phyloP scores from a whole-genome alignment of 1,140 invertebrate genomes.

The Pseudoatta argentina region DNA sequence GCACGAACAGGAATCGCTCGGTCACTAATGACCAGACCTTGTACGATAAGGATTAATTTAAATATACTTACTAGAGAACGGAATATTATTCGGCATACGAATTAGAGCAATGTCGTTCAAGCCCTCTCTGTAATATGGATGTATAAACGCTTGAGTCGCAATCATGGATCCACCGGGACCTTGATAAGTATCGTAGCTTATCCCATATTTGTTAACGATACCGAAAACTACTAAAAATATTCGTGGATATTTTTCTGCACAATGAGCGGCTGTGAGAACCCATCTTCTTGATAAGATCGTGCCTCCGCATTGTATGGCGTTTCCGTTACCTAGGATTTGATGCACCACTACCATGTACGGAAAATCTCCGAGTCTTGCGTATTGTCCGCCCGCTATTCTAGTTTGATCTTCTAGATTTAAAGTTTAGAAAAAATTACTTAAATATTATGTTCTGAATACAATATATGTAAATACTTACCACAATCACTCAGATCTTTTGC shows the following conservation, averaged over 20 bases:
- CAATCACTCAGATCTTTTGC: no score
- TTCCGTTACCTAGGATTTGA: background rate
- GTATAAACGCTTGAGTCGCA: background rate
- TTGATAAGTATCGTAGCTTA: background rate
- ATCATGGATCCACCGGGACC: constrained; percentile 4
- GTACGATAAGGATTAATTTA: background rate
- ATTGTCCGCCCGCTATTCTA: constrained; percentile 45
- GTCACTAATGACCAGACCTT: no score
- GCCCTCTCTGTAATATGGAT: background rate
- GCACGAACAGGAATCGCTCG: no score
- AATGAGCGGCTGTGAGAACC: constrained; percentile 29
- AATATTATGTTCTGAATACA: no score
- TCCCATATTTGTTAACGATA: background rate
- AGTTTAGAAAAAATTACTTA: background rate
- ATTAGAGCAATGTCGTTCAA: background rate
- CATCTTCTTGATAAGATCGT: constrained; percentile 8
- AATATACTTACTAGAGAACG: background rate
- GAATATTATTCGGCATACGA: background rate
- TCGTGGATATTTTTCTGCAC: background rate
- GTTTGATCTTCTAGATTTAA: background rate
- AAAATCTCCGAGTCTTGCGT: constrained; percentile 48
- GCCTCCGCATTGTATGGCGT: background rate
- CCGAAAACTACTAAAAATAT: background rate
- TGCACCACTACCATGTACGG: constrained; percentile 45
- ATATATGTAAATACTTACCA: no score